Base-by-base conservation (phyloP, 1,140 invertebrate genomes). In the Pseudomyrmex sp. region DNA sequence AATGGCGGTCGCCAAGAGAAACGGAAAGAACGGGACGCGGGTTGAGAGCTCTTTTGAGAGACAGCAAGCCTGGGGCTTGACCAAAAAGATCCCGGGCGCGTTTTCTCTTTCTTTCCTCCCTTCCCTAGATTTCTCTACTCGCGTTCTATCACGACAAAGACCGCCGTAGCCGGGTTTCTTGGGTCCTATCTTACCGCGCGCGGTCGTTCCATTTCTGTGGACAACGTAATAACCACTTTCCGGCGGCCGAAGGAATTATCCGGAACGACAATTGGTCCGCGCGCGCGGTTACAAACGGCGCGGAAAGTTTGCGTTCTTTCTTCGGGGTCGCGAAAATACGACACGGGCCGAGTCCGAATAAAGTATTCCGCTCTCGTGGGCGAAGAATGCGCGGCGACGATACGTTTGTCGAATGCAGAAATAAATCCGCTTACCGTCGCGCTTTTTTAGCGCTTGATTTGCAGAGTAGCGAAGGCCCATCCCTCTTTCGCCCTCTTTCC, bases 41-140 rank as follows among this genome's bases (percentile, higher is more conserved):
- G 74, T 35, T 70, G 82, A 80, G 82, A 89, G 84, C 76, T 88
- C 84, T 91, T 91, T 89, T 87, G 79, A 90, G 85, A 85, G 83
- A 90, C 72, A 77, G 72, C 73, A 72, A 91, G 88, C 85, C 87
- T 70, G 54, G 70, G 83, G 86, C 69, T 91, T 90, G 85, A 88
- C 85, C 86, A 82, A 86, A 87, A 83, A 88, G 82, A 85, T 89
- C 73, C 56, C 77, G 68, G 73, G 66, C 73, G 70, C 61, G 44
- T n/a, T 35, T 2, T 74, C 18, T 59, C n/a, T 65, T 68, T 80
- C 74, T 75, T 54, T 62, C 66, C 66, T 26, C 20, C 65, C 26
- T 18, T 66, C 56, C 26, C 69, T 9, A 35, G 35, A 7, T 7
- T 7, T 58, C 77, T 69, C 69, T 35, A 62, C 58, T 52, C 35